Base-by-base conservation (phyloP, 2,888 invertebrate genomes). In the Panorpa germanica region DNA sequence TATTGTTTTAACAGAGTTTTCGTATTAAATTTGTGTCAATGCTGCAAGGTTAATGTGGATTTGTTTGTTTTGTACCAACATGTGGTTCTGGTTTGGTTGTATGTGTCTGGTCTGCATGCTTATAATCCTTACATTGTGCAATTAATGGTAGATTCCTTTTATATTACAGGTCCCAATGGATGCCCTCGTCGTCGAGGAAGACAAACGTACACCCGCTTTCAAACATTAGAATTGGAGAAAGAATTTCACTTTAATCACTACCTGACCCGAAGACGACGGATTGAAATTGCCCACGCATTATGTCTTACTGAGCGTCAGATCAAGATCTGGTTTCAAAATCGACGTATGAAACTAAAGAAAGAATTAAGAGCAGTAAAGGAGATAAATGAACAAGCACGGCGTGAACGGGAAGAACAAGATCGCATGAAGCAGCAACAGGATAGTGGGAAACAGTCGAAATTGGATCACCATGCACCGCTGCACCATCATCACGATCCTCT, bases 231-330 rank as follows among this genome's bases (percentile, higher is more conserved):
- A 55, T 69, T 95, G 58, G 95, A 95, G 59, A 93, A 93, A 60
- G 95, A 95, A 65, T 95, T 95, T 63, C 88, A 93, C 53, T 91
- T 90, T 64, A 95, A 93, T 61, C 90, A 91, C 53, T 95, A 95
- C 59, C 67, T 95, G 56, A 93, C 93, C 45, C 71, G 95, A 52
- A 70, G 93, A 53, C 75, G 93, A 56, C 71, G 93, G 61, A 91
- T 93, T 61, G 93, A 95, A 60, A 93, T 93, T 45, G 91, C 93
- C 25, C 91, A 93, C 57, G 86, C 88, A 33, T 73, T 95, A 35
- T 88, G 90, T 57, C 71, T 93, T 45, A 90, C 91, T 44, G 93
- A 93, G 60, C 66, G 93, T 47, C 93, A 93, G 65, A 93, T 90
- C 51, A 90, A 90, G 63, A 90, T 88, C 55, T 86, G 86, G 86